These are phyloP conservation scores for Pterophyllum scalare DNA, from an alignment of 2,113 vertebrate species.

Conservation along the genomic window DNA sequence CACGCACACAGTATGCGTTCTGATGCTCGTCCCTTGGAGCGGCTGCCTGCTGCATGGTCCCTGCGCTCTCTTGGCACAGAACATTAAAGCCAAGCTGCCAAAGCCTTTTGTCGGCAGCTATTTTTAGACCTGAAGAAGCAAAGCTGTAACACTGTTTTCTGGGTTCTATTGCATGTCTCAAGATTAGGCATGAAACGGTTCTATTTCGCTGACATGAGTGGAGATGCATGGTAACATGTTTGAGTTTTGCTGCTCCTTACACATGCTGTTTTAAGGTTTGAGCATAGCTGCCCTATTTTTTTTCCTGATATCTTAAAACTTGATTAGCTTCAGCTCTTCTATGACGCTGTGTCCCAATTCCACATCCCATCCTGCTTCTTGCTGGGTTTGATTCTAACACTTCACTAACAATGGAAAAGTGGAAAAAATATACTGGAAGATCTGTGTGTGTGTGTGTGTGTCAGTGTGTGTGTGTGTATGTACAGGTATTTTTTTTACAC, in stretches of 20 bases:
- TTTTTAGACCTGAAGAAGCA: constrained; percentile 65
- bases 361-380: neutral
- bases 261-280: neutral
- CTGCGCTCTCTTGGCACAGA: constrained; percentile 49
- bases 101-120: constrained; percentile 64
- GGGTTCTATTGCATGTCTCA: neutral
- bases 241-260: neutral
- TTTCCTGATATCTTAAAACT: constrained; percentile 12
- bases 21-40: constrained; percentile 17
- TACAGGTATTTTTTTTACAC: no score
- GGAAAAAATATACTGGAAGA: neutral
- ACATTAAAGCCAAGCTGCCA: constrained; percentile 59
- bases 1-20: constrained; percentile 12
- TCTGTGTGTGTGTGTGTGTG: neutral
- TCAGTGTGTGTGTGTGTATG: neutral
- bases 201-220: neutral
- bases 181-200: constrained; percentile 10
- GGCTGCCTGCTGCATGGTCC: constrained; percentile 51
- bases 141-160: constrained; percentile 31
- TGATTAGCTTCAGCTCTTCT: constrained; percentile 38
- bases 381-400: neutral
- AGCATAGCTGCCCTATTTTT: constrained; percentile 19
- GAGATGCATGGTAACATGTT: neutral
- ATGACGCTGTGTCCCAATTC: constrained; percentile 38
- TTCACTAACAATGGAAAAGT: neutral